Evolutionary conservation across 2,888 invertebrate genomes (phyloP), one percentile per base, ranked within the genome.

Genomic region (Nebria brevicollis): DNA sequence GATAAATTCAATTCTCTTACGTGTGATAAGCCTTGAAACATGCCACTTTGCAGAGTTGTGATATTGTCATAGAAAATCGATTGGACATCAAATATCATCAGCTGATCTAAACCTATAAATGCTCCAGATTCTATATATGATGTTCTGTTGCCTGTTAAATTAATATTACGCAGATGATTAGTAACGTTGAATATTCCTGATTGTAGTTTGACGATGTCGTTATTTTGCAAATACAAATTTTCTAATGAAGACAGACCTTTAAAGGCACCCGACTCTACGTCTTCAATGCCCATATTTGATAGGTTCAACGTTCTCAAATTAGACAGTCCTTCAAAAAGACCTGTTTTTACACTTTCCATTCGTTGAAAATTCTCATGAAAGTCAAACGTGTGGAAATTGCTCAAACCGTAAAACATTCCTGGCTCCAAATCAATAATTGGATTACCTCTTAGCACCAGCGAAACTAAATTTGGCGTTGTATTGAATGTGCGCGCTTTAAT

Each of bases 361-460:
- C 26, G 2, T n/a, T 68, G n/a, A 15, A 26, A 15, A 68, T 2
- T 20, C 68, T 13, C 26, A 68, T 26, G n/a, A 25, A 68, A 68
- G 15, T 68, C 68, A 25, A 68, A 25, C 1, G 68, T 25, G 2
- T 68, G 68, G 20, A 68, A 15, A 68, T 68, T 68, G 26, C 20
- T 68, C 26, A 68, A 68, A 2, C 68, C 68, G 26, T 15, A 15
- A 26, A 68, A 68, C 26, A 26, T 26, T 25, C 26, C n/a, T 10
- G 68, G 26, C 26, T 68, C 68, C 26, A 68, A 25, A 25, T 68
- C 25, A 43, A 25, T 25, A 54, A 77, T 72, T 10, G 15, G 34
- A 26, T 43, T 43, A 64, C n/a, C 25, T 15, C 64, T 64, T n/a
- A 77, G 54, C 64, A 72, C n/a, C 72, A 77, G 11, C 43, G 43